Evolutionary conservation across 2,888 invertebrate genomes (phyloP), one percentile per base, ranked within the genome.

Genomic region (Spisula solida): DNA sequence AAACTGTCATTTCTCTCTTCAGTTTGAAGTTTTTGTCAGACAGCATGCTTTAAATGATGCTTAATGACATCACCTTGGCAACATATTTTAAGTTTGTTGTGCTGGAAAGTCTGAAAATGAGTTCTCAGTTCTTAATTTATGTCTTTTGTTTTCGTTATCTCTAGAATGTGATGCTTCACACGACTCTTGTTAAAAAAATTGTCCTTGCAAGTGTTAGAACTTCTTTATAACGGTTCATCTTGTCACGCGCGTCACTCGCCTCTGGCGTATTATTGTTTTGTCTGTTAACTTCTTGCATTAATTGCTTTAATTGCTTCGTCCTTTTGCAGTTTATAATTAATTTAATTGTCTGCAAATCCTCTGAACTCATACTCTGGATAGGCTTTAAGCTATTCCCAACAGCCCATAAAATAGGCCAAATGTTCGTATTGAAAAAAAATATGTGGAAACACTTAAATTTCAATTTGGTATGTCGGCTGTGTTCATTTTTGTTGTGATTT

Each of bases 261-360:
- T n/a, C n/a, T n/a, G n/a, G n/a, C n/a, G n/a, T n/a, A n/a, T 66
- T 51, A 51, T 51, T 51, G 60, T n/a, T 66, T 66, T 66, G 60
- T 66, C 60, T 66, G 2, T 5, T 25, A 12, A 66, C 25, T 66
- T 66, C 20, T 66, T 66, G 20, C 60, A n/a, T 66, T 66, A 1
- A 66, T 66, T 56, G 18, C 18, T 56, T 66, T 66, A 1, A 66
- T 66, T 56, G 18, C 18, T 56, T 10, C 25, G n/a, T 66, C 60
- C 25, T 66, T 25, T 25, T 25, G 25, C 60, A 25, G n/a, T 66
- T 25, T 41, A 41, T 41, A 66, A 66, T 25, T 20, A 25, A 25
- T 25, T 66, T n/a, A 66, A 66, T 12, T 25, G 10, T n/a, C 60
- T 66, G n/a, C n/a, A 66, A 16, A 25, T 66, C 60, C 51, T 12